phyloP scores from a whole-genome alignment of 2,888 invertebrate species.

The Fissipunctia ypsillon region DNA sequence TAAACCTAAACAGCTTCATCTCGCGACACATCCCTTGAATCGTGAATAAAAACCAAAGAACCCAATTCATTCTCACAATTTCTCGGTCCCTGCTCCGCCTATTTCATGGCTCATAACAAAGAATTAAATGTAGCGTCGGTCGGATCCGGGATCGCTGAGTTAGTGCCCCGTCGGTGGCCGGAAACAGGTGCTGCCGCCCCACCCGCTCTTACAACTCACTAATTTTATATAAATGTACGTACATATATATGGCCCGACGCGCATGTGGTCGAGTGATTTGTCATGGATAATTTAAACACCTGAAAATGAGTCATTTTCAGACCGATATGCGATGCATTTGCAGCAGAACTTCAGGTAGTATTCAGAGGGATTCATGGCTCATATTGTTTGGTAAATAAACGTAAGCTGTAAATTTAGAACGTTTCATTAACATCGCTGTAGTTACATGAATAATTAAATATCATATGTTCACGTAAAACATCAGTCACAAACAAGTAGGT shows the following conservation, averaged over 20 bases:
- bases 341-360: slow-evolving; percentile 19
- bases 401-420: slow-evolving; percentile 19
- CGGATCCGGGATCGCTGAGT: slow-evolving; percentile 84
- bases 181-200: slow-evolving; percentile 82
- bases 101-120: slow-evolving; percentile 71
- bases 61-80: slow-evolving; percentile 61
- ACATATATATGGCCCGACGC: slow-evolving; percentile 52
- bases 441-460: slow-evolving; percentile 15
- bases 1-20: slow-evolving; percentile 63
- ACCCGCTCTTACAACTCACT: slow-evolving; percentile 82
- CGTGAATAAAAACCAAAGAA: slow-evolving; percentile 64
- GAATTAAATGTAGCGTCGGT: slow-evolving; percentile 85
- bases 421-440: slow-evolving; percentile 18
- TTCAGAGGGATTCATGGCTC: background rate
- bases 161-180: slow-evolving; percentile 82
- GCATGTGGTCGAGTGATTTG: slow-evolving; percentile 65
- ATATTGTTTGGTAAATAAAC: slow-evolving; percentile 7
- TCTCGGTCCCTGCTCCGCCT: slow-evolving; percentile 57
- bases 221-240: slow-evolving; percentile 79
- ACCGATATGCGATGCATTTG: slow-evolving; percentile 40
- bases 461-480: background rate
- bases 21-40: slow-evolving; percentile 50
- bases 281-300: slow-evolving; percentile 63
- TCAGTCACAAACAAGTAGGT: background rate
- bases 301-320: slow-evolving; percentile 51